Base-by-base conservation (phyloP, 64 coral and sea anemone species). In the Montipora cactus region DNA sequence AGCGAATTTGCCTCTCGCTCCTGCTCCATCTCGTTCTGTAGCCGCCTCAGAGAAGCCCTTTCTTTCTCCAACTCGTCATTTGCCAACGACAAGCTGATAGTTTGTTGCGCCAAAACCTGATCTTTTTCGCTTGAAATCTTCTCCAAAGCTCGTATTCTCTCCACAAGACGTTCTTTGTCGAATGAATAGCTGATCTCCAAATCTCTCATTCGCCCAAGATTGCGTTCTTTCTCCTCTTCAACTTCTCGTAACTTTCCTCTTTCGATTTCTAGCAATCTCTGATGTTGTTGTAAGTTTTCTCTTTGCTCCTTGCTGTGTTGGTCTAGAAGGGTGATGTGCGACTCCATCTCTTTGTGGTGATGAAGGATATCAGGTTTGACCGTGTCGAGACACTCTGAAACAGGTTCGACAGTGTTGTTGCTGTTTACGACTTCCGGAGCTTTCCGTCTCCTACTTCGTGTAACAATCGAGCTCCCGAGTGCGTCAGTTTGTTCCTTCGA, bases 261-360 rank as follows among this genome's bases (percentile, higher is more conserved):
- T 57, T 97, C 95, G 69, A 94, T 58, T 67, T 93, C 81, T 45
- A 95, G 72, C 14, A 95, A 22, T 51, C 91, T 95, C 46, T 97
- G 92, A 14, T 97, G 92, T 69, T 92, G 92, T 6, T 97, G 87
- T 13, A 95, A 75, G 50, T 84, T 89, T 12, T 98, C 59, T 23
- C 96, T 74, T 68, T 98, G 96, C 48, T 98, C 90, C 72, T 95
- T 93, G 72, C 96, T 98, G 77, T 98, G 96, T 44, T 98, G 84
- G 3, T 93, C 95, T 2, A 97, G 95, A 78, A 97, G 57, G 5
- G 81, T 81, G 45, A 97, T 97, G 52, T 97, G 95, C 22, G 83
- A 91, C 53, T 97, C 92, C 77, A 97, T 97, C 82, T 91, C 76
- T 55, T 79, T 82, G 64, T 94, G 92, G 51, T 91, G 95, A 58